phyloP scores from a whole-genome alignment of 2,113 vertebrate genomes.

The Caloenas nicobarica region DNA sequence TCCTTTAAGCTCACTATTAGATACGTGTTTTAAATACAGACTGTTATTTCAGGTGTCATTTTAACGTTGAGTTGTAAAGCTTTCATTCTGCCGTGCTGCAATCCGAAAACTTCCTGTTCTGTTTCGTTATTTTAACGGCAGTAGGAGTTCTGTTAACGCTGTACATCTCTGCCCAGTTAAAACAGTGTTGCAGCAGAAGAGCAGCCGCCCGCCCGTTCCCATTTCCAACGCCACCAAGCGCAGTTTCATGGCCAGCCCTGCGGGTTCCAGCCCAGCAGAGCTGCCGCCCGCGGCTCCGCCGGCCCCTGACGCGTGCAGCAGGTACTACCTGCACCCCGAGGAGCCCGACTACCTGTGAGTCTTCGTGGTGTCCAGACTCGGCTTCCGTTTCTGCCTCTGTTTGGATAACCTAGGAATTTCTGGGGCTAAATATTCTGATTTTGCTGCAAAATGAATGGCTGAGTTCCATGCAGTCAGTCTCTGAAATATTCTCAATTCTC shows the following conservation, averaged over 20 bases:
- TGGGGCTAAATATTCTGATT: not conserved
- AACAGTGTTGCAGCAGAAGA: slow-evolving; percentile 82
- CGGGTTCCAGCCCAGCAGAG: slow-evolving; percentile 61
- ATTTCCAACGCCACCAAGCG: slow-evolving; percentile 89
- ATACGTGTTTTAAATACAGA: not conserved
- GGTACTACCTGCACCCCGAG: slow-evolving; percentile 87
- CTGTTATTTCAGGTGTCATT: fast-evolving
- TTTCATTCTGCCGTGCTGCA: fast-evolving
- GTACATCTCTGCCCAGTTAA: slow-evolving; percentile 74
- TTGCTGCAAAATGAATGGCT: not conserved
- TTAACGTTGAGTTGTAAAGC: not conserved
- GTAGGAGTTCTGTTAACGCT: not conserved
- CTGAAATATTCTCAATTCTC: not conserved
- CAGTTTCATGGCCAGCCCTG: slow-evolving; percentile 83
- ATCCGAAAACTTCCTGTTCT: not conserved
- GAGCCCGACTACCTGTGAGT: slow-evolving; percentile 87
- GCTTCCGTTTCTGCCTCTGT: fast-evolving
- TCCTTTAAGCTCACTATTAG: not conserved
- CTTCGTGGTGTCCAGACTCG: not conserved
- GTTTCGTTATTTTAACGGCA: not conserved
- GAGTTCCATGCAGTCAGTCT: not conserved
- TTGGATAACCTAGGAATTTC: not conserved
- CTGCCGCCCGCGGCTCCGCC: slow-evolving; percentile 13
- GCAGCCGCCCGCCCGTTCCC: slow-evolving; percentile 78
- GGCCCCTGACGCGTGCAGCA: slow-evolving; percentile 78